These are phyloP conservation scores for Coranthus polyacanthus DNA, from an alignment of 2,797 vertebrate species.

Conservation along the genomic window DNA sequence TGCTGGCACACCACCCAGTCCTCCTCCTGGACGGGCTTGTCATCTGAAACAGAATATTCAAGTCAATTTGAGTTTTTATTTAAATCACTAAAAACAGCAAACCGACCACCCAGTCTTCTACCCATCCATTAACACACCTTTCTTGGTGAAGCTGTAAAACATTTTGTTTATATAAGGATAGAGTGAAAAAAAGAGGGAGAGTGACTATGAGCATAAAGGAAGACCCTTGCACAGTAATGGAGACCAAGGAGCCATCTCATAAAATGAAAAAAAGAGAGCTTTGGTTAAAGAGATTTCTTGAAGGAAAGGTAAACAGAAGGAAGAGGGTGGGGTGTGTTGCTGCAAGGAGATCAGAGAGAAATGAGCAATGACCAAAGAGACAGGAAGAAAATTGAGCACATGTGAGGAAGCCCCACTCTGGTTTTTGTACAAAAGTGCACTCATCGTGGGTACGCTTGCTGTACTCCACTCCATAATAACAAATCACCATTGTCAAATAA, in stretches of 20 bases:
- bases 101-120: conserved; percentile 9
- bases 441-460: conserved; percentile 23
- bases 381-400: conserved; percentile 58
- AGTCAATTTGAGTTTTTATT: conserved; percentile 17
- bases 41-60: conserved; percentile 82
- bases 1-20: conserved; percentile 89
- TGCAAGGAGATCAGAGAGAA: conserved; percentile 64
- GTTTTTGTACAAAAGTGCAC: conserved; percentile 47
- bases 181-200: conserved; percentile 20
- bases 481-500: conserved; percentile 79
- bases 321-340: conserved; percentile 48
- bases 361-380: conserved; percentile 47
- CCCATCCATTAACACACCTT: conserved; percentile 54
- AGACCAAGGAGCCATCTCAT: conserved; percentile 21
- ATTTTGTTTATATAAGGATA: conserved; percentile 47
- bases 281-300: conserved; percentile 42
- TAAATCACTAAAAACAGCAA: conserved; percentile 27
- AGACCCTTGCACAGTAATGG: conserved; percentile 32
- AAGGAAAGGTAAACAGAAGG: conserved; percentile 70
- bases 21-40: conserved; percentile 87
- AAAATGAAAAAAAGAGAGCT: conserved; percentile 25
- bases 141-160: conserved; percentile 57
- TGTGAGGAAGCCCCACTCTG: conserved; percentile 57
- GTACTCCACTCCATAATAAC: conserved; percentile 52
- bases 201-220: conserved; percentile 17